phyloP scores from a whole-genome alignment of 2,888 invertebrate genomes.

The Athalia rosae region DNA sequence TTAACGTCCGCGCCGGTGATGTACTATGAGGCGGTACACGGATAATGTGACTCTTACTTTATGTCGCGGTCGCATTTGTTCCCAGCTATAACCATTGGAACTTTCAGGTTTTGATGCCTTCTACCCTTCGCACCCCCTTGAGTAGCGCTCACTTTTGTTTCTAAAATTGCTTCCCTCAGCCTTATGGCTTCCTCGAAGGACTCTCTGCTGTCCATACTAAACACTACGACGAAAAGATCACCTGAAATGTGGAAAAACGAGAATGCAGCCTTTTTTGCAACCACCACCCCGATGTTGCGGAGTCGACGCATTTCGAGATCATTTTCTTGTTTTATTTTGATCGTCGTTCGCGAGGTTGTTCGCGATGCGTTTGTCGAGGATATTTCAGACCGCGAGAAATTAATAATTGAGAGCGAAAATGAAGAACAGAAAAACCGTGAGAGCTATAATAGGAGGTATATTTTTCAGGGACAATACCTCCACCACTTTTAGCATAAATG shows the following conservation, averaged over 20 bases:
- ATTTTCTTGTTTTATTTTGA: too few relatives aligned
- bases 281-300: too few relatives aligned
- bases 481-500: neutral
- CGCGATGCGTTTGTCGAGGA: too few relatives aligned
- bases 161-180: constrained; percentile 87
- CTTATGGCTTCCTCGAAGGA: constrained; percentile 90
- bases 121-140: constrained; percentile 77
- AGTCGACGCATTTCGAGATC: too few relatives aligned
- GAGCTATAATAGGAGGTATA: constrained; percentile 5
- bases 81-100: constrained; percentile 91
- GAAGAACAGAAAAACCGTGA: neutral
- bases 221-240: constrained; percentile 87
- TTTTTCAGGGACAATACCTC: neutral
- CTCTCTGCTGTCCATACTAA: constrained; percentile 89
- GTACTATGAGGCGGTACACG: neutral
- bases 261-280: neutral
- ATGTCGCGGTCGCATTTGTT: constrained; percentile 91
- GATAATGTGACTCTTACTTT: constrained; percentile 76
- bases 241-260: constrained; percentile 75
- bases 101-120: constrained; percentile 77
- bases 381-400: too few relatives aligned
- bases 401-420: neutral
- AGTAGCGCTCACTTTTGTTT: constrained; percentile 86
- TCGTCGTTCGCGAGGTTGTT: too few relatives aligned
- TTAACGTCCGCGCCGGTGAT: constrained; percentile 40